Evolutionary conservation across 2,797 vertebrate species (phyloP), one percentile per base, ranked within the genome.

Genomic region (Nothura maculosa): DNA sequence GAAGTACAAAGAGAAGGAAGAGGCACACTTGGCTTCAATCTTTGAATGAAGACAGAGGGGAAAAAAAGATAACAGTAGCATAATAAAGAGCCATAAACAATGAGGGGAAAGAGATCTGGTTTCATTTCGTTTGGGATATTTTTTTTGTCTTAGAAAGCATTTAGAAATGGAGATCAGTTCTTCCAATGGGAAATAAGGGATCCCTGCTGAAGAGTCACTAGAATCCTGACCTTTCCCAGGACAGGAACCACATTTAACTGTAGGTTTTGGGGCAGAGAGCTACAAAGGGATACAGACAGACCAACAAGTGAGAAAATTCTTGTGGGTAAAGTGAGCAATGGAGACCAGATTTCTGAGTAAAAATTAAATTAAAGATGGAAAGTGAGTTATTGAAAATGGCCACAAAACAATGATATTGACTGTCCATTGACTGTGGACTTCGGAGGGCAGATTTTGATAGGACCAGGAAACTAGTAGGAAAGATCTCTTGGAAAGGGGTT

Each of bases 41-140:
- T 73, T 50, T 63, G 27, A 38, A 8, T 27, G 17, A 63, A 73
- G 27, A 32, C 0, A 2, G 78, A 69, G 38, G 30, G 28, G 14
- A 2, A 63, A n/a, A 78, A 67, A 43, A 6, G 50, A 79, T 81
- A 69, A 32, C 1, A 0, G 1, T 28, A 38, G 12, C 62, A 47
- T 69, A 54, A 47, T 20, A 34, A 66, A 10, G 21, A 6, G 5
- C 20, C 50, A 8, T 30, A 72, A 87, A 13, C 10, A 83, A 81
- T 50, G 15, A 87, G 10, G 8, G 3, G 28, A 50, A 22, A 83
- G 8, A 64, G 17, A 12, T 63, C 38, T n/a, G 24, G 11, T n/a
- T 81, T 28, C 14, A 10, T 55, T n/a, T n/a, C 9, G 28, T 55
- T n/a, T n/a, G 17, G 27, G n/a, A n/a, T n/a, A n/a, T 52, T 28